These are phyloP conservation scores for Acronicta alni DNA, from an alignment of 2,888 invertebrate genomes.

Conservation along the genomic window DNA sequence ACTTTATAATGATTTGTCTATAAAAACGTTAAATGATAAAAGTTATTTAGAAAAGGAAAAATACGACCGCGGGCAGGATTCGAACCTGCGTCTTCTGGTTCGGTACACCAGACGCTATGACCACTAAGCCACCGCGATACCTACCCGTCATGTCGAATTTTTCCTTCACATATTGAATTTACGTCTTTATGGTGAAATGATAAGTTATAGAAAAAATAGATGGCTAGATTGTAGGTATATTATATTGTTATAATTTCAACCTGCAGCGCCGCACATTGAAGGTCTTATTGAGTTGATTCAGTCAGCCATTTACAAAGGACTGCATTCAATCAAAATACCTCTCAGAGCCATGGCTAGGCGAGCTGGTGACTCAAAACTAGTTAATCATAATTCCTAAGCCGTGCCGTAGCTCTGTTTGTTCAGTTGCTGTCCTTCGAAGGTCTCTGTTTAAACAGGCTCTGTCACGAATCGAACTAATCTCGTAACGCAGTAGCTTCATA, in stretches of 20 bases:
- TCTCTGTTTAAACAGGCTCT: slow-evolving; percentile 59
- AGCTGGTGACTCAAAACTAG: slow-evolving; percentile 20
- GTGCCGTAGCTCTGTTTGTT: slow-evolving; percentile 34
- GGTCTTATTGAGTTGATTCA: slow-evolving; percentile 23
- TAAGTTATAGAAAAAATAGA: too few species aligned
- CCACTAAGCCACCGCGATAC: too few species aligned
- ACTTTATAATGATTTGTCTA: slow-evolving; percentile 32
- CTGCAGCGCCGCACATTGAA: neutral
- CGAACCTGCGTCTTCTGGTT: too few species aligned
- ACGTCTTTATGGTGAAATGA: too few species aligned
- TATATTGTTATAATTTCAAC: too few species aligned
- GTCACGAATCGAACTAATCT: slow-evolving; percentile 67
- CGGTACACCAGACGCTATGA: too few species aligned
- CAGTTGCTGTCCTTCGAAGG: slow-evolving; percentile 43
- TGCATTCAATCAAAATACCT: slow-evolving; percentile 24
- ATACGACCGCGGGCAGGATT: too few species aligned
- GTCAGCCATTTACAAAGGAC: slow-evolving; percentile 19
- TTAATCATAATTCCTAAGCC: slow-evolving; percentile 23
- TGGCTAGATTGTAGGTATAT: too few species aligned
- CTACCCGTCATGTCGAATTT: too few species aligned
- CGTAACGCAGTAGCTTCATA: slow-evolving; percentile 57
- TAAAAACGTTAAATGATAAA: too few species aligned
- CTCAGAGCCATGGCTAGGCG: slow-evolving; percentile 16
- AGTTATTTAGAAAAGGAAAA: too few species aligned
- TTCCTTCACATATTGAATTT: too few species aligned